Percentiles rank a stretch among this genome's conserved stretches.
phyloP scores from a whole-genome alignment of 2,797 vertebrate genomes.

The Micropoecilia bifurca region DNA sequence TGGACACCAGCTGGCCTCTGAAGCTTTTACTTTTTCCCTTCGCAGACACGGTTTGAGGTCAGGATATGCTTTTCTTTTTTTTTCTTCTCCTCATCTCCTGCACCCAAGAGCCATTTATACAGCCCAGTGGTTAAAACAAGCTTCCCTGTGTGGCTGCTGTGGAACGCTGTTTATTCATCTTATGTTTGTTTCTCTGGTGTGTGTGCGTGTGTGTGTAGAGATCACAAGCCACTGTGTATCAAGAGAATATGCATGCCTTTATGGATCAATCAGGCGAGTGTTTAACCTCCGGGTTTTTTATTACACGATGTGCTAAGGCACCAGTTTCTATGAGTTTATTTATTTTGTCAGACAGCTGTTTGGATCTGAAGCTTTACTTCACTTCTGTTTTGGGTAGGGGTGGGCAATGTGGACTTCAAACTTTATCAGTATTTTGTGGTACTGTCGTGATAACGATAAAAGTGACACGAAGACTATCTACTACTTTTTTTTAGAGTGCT shows the following conservation, averaged over 20 bases:
- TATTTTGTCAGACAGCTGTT: not conserved
- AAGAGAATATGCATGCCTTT: not conserved
- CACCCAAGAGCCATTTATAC: conserved; percentile 44
- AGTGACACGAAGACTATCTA: too few relatives aligned
- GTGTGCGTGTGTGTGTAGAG: conserved; percentile 8
- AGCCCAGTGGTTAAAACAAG: conserved; percentile 55
- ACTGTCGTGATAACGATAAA: too few relatives aligned
- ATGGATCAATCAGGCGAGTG: not conserved
- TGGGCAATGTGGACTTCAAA: too few relatives aligned
- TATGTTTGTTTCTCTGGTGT: conserved; percentile 17
- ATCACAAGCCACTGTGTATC: conserved; percentile 16
- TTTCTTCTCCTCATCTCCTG: conserved; percentile 36
- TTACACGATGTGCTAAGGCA: not conserved
- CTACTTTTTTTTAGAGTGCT: too few relatives aligned
- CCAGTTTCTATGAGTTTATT: not conserved
- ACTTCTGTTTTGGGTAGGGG: too few relatives aligned
- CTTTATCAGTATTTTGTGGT: too few relatives aligned
- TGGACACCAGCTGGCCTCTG: conserved; percentile 27
- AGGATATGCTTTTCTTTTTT: conserved; percentile 28
- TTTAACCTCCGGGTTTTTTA: not conserved
- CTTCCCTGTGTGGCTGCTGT: conserved; percentile 39
- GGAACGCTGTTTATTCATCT: conserved; percentile 46
- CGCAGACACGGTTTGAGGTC: conserved; percentile 38
- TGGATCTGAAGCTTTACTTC: not conserved
- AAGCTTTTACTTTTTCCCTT: conserved; percentile 36